phyloP scores from a whole-genome alignment of 2,797 vertebrate species.

The Chelidonichthys spinosus region DNA sequence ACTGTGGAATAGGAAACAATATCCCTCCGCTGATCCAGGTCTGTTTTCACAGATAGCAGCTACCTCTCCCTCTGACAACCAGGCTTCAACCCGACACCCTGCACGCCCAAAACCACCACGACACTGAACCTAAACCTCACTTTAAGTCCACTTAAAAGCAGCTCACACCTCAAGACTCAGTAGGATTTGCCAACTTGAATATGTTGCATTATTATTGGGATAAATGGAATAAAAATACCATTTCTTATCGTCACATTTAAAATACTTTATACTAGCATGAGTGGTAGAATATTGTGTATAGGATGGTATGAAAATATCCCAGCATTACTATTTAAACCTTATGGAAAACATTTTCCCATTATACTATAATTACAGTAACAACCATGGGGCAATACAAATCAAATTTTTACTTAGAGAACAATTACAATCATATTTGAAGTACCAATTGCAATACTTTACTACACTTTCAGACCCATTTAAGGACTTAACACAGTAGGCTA shows the following conservation, averaged over 20 bases:
- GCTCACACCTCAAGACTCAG: not conserved
- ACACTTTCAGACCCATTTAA: not conserved
- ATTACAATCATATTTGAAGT: not conserved
- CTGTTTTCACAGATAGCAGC: conserved; percentile 15
- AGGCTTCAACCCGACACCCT: conserved; percentile 6
- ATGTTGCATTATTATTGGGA: not conserved
- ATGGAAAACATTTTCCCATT: not conserved
- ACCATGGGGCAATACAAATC: not conserved
- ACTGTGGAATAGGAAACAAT: conserved; percentile 27
- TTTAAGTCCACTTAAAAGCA: not conserved
- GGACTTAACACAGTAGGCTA: not conserved
- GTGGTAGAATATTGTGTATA: not conserved
- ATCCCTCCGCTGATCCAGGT: conserved; percentile 5
- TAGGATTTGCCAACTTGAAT: not conserved
- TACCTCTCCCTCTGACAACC: conserved; percentile 11
- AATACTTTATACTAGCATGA: not conserved
- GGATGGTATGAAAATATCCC: not conserved
- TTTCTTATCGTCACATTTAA: not conserved
- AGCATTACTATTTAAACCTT: not conserved
- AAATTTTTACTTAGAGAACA: not conserved
- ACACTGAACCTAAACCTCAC: not conserved
- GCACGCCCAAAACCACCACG: not conserved
- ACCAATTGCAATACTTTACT: not conserved
- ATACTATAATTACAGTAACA: not conserved
- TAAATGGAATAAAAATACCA: conserved; percentile 2